Evolutionary conservation across 2,888 invertebrate species (phyloP).

Genomic region (Ecliptopera silaceata): DNA sequence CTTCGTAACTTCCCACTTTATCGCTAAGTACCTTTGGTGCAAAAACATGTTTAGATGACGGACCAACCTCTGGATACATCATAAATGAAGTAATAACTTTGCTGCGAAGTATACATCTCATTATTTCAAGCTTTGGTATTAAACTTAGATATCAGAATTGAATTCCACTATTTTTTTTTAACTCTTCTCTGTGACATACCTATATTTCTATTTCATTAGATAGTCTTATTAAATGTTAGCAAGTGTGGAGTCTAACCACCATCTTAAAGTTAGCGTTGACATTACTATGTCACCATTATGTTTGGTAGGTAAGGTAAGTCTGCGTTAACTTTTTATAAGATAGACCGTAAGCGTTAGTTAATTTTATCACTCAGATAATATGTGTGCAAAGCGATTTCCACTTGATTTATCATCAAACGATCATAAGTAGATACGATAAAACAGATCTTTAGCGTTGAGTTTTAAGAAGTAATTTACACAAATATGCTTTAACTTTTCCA

Average conservation of each 20-base stretch:
- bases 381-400: slow-evolving; percentile 6
- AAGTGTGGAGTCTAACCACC: slow-evolving; percentile 7
- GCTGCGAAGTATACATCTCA: not conserved
- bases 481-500: slow-evolving; percentile 23
- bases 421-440: slow-evolving; percentile 11
- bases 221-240: too few species aligned
- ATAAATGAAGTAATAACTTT: not conserved
- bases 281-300: too few species aligned
- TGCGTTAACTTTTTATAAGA: too few species aligned
- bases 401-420: slow-evolving; percentile 18
- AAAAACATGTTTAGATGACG: slow-evolving; percentile 6
- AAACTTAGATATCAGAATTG: too few species aligned
- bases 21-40: slow-evolving; percentile 10
- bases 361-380: slow-evolving; percentile 4
- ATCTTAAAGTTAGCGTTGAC: too few species aligned
- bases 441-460: slow-evolving; percentile 8
- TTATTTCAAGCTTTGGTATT: not conserved
- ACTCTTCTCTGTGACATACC: too few species aligned
- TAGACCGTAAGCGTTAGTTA: not conserved
- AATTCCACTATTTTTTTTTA: too few species aligned
- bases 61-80: slow-evolving; percentile 8
- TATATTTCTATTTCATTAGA: too few species aligned
- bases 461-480: slow-evolving; percentile 9
- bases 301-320: too few species aligned
- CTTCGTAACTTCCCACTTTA: slow-evolving; percentile 17